A percentile compares a stretch with the other conserved stretches of the same genome.
These are phyloP conservation scores for Pharmacophagus antenor DNA, from an alignment of 2,888 invertebrate species.

Conservation along the genomic window DNA sequence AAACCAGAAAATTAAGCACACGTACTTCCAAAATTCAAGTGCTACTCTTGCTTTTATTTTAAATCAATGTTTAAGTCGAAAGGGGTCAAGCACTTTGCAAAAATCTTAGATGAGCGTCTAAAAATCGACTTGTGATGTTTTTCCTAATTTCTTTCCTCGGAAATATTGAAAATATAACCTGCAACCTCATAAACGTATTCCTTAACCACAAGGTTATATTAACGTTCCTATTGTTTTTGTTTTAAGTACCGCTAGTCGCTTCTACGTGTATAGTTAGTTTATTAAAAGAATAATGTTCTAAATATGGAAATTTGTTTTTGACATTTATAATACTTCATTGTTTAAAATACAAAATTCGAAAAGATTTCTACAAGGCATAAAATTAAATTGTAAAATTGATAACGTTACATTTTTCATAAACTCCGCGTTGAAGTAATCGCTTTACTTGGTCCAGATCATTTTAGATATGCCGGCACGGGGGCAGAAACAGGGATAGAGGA, in stretches of 20 bases:
- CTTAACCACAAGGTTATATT: not conserved
- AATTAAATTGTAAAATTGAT: slow-evolving; percentile 56
- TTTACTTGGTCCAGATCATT: slow-evolving; percentile 77
- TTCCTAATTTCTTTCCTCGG: too few relatives aligned
- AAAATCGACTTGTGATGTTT: too few relatives aligned
- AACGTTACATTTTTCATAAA: slow-evolving; percentile 73
- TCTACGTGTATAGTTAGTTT: not conserved
- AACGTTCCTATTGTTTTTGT: not conserved
- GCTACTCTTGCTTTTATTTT: not conserved
- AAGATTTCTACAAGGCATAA: slow-evolving; percentile 34
- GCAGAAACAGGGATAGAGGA: slow-evolving; percentile 70
- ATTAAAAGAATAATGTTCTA: not conserved
- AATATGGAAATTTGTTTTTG: not conserved
- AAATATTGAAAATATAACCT: not conserved
- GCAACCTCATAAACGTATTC: not conserved
- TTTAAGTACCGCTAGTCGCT: not conserved
- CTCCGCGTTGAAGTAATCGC: slow-evolving; percentile 65
- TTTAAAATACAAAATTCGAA: slow-evolving; percentile 5
- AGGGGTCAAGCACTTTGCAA: too few relatives aligned
- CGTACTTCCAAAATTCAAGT: not conserved
- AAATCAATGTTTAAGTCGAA: too few relatives aligned
- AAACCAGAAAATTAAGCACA: not conserved
- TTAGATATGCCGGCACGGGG: slow-evolving; percentile 70
- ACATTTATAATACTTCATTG: not conserved
- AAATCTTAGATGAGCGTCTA: too few relatives aligned